A percentile compares a stretch with the other conserved stretches of the same genome.
Conservation (phyloP, 1,140 invertebrate genomes). For the Campodea augens region DNA sequence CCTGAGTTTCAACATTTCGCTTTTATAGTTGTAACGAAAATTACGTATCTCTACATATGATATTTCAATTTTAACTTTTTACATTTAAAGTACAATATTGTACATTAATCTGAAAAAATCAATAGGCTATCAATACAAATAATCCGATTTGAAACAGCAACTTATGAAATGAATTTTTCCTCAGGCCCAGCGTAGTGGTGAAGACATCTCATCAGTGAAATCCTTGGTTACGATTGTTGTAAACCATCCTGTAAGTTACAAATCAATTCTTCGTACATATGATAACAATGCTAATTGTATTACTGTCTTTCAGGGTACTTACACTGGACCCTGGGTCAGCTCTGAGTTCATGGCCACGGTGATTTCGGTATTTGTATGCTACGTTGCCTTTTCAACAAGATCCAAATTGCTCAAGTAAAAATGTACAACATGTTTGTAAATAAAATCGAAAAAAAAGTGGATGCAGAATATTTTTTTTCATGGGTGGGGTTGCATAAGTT, state of each 20-base stretch:
- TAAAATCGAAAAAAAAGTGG: too few relatives aligned
- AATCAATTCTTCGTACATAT: neutral
- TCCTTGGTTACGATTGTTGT: constrained; percentile 54
- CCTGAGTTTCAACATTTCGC: too few relatives aligned
- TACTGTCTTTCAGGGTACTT: constrained; percentile 44
- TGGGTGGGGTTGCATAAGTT: too few relatives aligned
- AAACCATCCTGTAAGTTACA: constrained; percentile 40
- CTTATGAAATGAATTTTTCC: constrained; percentile 8
- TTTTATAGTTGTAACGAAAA: too few relatives aligned
- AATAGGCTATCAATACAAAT: too few relatives aligned
- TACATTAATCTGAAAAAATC: too few relatives aligned
- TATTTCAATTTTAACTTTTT: too few relatives aligned
- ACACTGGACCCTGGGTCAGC: constrained; percentile 77
- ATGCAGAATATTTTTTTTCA: too few relatives aligned
- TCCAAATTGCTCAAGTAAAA: constrained; percentile 39
- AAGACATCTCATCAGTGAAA: constrained; percentile 34
- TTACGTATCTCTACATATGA: too few relatives aligned
- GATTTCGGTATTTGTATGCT: constrained; percentile 57
- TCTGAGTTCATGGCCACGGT: constrained; percentile 73
- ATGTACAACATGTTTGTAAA: neutral
- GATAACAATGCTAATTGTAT: constrained; percentile 5
- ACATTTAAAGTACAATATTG: too few relatives aligned
- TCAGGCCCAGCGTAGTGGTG: constrained; percentile 29
- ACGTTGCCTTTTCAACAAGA: constrained; percentile 66
- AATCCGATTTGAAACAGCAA: too few relatives aligned